Evolutionary conservation across 2,113 vertebrate species (phyloP).

Genomic region (Nasalis larvatus): DNA sequence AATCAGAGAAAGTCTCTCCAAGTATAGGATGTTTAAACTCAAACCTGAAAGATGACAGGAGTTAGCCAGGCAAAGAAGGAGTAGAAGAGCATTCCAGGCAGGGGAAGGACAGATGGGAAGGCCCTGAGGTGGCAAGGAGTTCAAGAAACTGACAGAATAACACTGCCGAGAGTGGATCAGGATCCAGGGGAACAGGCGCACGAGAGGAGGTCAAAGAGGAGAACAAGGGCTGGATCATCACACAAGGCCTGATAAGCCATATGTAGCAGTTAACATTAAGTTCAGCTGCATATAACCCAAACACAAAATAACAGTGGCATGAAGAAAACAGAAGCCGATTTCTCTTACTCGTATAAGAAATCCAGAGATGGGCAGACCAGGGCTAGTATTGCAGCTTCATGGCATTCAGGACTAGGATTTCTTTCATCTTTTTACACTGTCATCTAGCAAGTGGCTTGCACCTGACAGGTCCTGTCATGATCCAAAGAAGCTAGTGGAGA

Average conservation of each 20-base stretch:
- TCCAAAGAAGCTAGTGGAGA: background rate
- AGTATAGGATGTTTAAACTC: conserved; percentile 31
- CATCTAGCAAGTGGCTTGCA: background rate
- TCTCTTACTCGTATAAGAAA: background rate
- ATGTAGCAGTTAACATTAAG: conserved; percentile 35
- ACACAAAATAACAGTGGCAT: background rate
- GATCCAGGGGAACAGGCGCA: background rate
- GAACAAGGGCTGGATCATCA: background rate
- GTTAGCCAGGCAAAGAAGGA: background rate
- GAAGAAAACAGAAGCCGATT: background rate
- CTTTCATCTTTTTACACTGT: background rate
- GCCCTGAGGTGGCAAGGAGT: background rate
- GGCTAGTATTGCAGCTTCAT: background rate
- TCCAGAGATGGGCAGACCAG: background rate
- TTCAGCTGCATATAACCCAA: background rate
- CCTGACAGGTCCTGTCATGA: background rate
- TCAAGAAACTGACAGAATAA: background rate
- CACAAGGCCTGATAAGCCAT: background rate
- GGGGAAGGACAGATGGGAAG: background rate
- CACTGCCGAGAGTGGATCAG: background rate
- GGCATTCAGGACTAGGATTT: background rate
- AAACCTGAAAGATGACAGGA: conserved; percentile 26
- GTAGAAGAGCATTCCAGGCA: background rate
- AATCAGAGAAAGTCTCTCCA: background rate
- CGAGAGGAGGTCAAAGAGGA: background rate